Evolutionary conservation across 2,888 invertebrate species (phyloP), one percentile per base, ranked within the genome.

Genomic region (Allacma fusca): DNA sequence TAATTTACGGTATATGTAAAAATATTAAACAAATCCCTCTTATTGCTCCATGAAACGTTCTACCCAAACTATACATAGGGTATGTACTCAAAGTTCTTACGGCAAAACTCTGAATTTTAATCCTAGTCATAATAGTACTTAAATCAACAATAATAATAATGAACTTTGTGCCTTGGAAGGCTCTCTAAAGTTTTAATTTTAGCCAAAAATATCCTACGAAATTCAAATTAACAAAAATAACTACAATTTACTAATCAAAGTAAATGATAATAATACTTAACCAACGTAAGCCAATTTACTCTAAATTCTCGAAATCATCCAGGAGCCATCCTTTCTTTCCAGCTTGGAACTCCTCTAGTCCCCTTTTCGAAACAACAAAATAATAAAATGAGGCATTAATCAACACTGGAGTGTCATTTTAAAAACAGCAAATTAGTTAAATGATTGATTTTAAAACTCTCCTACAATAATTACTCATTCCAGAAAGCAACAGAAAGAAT

Each of bases 21-120:
- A 69, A 69, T 69, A 69, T 29, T 43, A 69, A 69, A 69, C 68
- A 69, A 69, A 40, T 69, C 40, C 68, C 34, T 69, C 40, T 29
- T 69, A 69, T 69, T 69, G 68, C 68, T 40, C 40, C 68, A 40
- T 62, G 62, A 62, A 62, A 19, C 13, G 2, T 62, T 62, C 26
- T 62, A 62, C 62, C 62, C 62, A 62, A 23, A 62, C 16, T 50
- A n/a, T 50, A 50, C 19, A 50, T n/a, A 50, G 50, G 50, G 50
- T 50, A 50, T 34, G 4, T 50, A 16, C 50, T 50, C 50, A 50
- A 50, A 50, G n/a, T 34, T 34, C 4, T 34, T 34, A 34, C 34
- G 50, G 1, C n/a, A 50, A 50, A 50, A 50, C 50, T 50, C 2
- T n/a, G n/a, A 19, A 50, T 50, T 16, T 5, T 16, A 50, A 50